Conservation (phyloP, 2,888 invertebrate genomes). For the Agonopterix subpropinquella region DNA sequence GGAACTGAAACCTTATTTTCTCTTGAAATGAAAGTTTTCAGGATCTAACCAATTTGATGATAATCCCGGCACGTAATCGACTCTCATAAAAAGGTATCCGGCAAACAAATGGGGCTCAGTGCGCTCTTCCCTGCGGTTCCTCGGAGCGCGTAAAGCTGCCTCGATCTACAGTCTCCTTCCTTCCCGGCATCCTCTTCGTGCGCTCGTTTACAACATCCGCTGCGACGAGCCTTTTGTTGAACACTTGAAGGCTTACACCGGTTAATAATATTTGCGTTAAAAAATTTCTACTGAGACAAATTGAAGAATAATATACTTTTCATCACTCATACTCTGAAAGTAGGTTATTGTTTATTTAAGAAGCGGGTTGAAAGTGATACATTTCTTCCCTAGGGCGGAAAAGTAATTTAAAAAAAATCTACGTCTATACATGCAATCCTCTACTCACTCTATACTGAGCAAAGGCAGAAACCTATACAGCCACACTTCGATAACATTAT, state of each 20-base stretch:
- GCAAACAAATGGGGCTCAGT: slow-evolving; percentile 7
- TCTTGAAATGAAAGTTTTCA: no score
- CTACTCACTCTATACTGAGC: no score
- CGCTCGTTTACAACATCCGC: slow-evolving; percentile 31
- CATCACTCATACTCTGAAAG: no score
- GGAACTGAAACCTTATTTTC: no score
- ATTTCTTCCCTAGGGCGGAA: no score
- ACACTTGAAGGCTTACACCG: slow-evolving; percentile 8
- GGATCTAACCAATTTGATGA: no score
- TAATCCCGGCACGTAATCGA: not conserved
- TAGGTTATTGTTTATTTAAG: no score
- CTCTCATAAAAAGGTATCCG: slow-evolving; percentile 9
- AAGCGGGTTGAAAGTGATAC: no score
- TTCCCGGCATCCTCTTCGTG: slow-evolving; percentile 17
- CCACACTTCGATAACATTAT: no score
- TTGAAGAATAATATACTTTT: not conserved
- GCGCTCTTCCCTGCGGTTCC: slow-evolving; percentile 12
- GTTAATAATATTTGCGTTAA: not conserved
- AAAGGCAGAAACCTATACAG: no score
- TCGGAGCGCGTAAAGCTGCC: slow-evolving; percentile 8
- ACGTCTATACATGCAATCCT: no score
- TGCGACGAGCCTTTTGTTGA: slow-evolving; percentile 19
- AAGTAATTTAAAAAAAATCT: no score
- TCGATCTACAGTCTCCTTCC: slow-evolving; percentile 16
- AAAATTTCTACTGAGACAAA: not conserved